Base-by-base conservation (phyloP, 2,888 invertebrate species). In the Drosophila bunnanda region DNA sequence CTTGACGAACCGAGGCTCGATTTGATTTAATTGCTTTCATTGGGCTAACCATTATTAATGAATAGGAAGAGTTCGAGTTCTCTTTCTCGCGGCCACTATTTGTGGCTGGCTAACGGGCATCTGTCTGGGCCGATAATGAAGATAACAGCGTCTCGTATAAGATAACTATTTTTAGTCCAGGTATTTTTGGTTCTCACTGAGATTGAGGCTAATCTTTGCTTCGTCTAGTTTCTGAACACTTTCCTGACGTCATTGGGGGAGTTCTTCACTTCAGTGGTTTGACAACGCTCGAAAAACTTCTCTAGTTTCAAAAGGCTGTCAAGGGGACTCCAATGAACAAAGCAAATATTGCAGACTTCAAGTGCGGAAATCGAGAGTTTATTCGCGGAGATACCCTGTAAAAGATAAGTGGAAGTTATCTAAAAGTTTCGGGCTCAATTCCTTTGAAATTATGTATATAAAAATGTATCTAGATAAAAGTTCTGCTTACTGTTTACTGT, bases 21-120 rank as follows among this genome's bases (percentile, higher is more conserved):
- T 75, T 86, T 81, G 75, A 84, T 76, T 89, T 84, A 89, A 89
- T 84, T 87, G 84, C 80, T 87, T 89, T 77, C 80, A 87, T 88
- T 89, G 75, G 73, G 76, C 70, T 84, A 84, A 84, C 82, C 66
- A 81, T 86, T 75, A 65, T 66, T 72, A 66, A 71, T 62, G 44
- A 76, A 64, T 67, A 44, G 53, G 61, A 58, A 36, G 38, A 69
- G 67, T 38, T 60, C 32, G 38, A 69, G 67, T 38, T 60, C 32
- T 39, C 46, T 44, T 30, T 50, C 22, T 53, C 17, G 53, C 67
- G 15, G 34, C 28, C 43, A 22, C 38, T 67, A 38, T 53, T 44
- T 54, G 25, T 28, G 44, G 34, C 30, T 69, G 48, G 57, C 52
- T 69, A 44, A 50, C 25, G 36, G 65, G 43, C 61, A 59, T 22